Percentiles rank a stretch among this genome's conserved stretches.
Conservation (phyloP, 1,140 invertebrate species). For the Hyphantria cunea region DNA sequence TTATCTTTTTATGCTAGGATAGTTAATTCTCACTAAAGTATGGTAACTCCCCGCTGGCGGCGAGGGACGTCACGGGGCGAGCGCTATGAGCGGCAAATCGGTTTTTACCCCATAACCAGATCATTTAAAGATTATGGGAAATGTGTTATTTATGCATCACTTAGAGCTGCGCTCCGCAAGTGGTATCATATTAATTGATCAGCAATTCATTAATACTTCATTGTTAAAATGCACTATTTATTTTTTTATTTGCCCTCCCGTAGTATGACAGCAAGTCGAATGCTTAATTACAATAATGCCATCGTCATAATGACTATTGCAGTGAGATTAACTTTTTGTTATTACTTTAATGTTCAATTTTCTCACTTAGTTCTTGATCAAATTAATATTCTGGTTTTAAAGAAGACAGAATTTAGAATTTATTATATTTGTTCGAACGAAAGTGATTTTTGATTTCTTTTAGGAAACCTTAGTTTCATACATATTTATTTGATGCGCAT, state of each 20-base stretch:
- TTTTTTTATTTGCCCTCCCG: conserved; percentile 43
- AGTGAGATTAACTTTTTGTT: conserved; percentile 29
- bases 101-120: conserved; percentile 56
- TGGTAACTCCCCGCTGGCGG: conserved; percentile 46
- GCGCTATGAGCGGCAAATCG: conserved; percentile 49
- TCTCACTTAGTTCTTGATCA: conserved; percentile 1
- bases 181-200: conserved; percentile 61
- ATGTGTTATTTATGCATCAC: conserved; percentile 67
- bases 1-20: conserved; percentile 28
- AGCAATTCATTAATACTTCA: conserved; percentile 57
- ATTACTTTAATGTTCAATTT: conserved; percentile 21
- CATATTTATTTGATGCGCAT: conserved; percentile 53
- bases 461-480: conserved; percentile 38
- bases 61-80: conserved; percentile 47
- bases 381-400: conserved; percentile 7
- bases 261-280: conserved; percentile 26
- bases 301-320: conserved; percentile 23
- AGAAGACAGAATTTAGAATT: conserved; percentile 14
- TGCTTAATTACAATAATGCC: conserved; percentile 29
- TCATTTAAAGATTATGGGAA: conserved; percentile 57
- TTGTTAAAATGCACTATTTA: conserved; percentile 45
- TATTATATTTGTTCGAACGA: neutral
- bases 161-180: conserved; percentile 57
- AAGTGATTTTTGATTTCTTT: conserved; percentile 11
- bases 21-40: conserved; percentile 40